Conservation (phyloP, 2,797 vertebrate genomes). For the Pterois miles region DNA sequence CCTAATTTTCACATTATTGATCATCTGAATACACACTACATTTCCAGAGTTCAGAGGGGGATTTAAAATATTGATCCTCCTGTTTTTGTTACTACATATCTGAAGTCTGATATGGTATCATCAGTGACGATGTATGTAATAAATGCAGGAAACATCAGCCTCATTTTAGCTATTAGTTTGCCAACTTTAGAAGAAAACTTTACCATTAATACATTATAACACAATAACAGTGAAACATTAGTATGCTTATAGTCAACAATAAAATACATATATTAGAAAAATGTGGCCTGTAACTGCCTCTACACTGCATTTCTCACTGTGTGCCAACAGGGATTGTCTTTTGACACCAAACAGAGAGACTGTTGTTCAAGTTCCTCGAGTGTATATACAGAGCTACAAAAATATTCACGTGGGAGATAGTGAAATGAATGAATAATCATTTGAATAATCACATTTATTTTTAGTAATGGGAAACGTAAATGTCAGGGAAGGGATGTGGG, state of each 20-base stretch:
- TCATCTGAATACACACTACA: background rate
- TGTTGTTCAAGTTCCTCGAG: background rate
- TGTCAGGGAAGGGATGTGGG: background rate
- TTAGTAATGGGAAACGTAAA: background rate
- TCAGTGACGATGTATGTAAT: background rate
- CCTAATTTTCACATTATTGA: background rate
- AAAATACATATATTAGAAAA: background rate
- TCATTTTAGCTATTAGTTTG: background rate
- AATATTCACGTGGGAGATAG: background rate
- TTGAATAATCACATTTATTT: background rate
- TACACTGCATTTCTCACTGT: background rate
- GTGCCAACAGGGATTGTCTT: background rate
- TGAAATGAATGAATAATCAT: background rate
- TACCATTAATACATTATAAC: background rate
- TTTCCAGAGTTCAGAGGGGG: background rate
- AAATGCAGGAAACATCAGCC: background rate
- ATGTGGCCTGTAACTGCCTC: background rate
- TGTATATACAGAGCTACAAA: background rate
- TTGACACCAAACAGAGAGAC: background rate
- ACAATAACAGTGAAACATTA: background rate
- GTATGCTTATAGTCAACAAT: background rate
- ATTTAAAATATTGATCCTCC: background rate
- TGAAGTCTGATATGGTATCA: background rate
- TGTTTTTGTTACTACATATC: background rate
- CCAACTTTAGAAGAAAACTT: background rate